Evolutionary conservation across 2,888 invertebrate species (phyloP).

Genomic region (Coecobrya sp.): DNA sequence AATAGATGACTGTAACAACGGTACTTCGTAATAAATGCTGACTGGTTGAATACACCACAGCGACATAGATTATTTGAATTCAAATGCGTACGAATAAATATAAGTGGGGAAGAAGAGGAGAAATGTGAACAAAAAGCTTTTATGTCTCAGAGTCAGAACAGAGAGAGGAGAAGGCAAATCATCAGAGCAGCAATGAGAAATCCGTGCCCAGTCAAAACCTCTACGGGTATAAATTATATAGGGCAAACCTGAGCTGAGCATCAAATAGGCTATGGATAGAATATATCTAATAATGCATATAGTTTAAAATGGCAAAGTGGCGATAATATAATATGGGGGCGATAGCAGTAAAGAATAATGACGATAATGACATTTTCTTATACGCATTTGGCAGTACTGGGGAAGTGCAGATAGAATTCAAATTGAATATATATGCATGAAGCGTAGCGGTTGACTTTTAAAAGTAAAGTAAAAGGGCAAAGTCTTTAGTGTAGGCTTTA

Average conservation of each 20-base stretch:
- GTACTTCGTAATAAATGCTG: no score
- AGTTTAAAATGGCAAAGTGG: conserved; percentile 44
- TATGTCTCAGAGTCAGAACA: neutral
- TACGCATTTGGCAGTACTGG: neutral
- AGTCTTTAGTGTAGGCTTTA: conserved; percentile 29
- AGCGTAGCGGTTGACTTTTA: conserved; percentile 51
- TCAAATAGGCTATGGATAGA: neutral
- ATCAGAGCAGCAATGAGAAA: neutral
- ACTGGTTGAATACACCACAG: neutral
- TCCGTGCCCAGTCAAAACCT: neutral
- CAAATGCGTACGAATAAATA: neutral
- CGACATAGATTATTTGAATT: conserved; percentile 1
- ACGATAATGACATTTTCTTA: conserved; percentile 34
- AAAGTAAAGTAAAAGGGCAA: conserved; percentile 51
- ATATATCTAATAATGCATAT: neutral
- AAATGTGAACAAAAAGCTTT: neutral
- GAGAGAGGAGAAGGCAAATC: neutral
- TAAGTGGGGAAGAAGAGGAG: neutral
- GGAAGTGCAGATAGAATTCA: neutral
- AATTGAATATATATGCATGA: conserved; percentile 28
- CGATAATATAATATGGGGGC: conserved; percentile 2
- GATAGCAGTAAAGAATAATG: conserved; percentile 25
- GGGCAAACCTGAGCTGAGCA: neutral
- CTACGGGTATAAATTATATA: neutral
- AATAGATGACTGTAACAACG: neutral